Evolutionary conservation across 2,113 vertebrate species (phyloP).

Genomic region (Melanerpes aurifrons): DNA sequence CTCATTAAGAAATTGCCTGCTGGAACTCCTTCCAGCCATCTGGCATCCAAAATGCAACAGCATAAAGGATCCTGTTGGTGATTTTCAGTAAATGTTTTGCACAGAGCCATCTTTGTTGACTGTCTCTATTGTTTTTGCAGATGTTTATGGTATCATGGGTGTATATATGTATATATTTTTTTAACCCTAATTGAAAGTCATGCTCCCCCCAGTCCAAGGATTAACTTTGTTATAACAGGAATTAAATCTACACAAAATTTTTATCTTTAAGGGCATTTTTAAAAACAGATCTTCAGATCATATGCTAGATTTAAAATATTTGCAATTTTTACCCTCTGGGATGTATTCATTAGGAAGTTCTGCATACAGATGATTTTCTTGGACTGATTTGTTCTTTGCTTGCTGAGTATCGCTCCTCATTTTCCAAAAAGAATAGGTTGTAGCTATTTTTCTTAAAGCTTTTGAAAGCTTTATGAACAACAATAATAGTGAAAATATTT

Average conservation of each 20-base stretch:
- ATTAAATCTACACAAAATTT: background rate
- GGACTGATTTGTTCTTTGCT: background rate
- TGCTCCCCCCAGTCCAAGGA: background rate
- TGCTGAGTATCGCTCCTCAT: background rate
- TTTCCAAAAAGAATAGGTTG: background rate
- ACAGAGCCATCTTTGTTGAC: slow-evolving; percentile 36
- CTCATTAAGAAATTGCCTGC: slow-evolving; percentile 58
- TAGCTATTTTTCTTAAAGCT: background rate
- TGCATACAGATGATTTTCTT: background rate
- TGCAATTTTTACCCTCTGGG: background rate
- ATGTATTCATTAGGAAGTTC: background rate
- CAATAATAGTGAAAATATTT: background rate
- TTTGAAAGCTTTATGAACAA: background rate
- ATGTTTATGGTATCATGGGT: background rate
- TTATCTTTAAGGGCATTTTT: background rate
- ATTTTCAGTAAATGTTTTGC: slow-evolving; percentile 49
- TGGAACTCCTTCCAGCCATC: slow-evolving; percentile 43
- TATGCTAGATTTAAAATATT: background rate
- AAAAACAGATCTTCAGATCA: background rate
- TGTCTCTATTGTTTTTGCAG: slow-evolving; percentile 15
- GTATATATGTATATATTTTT: background rate
- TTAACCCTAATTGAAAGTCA: background rate
- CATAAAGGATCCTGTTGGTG: slow-evolving; percentile 11
- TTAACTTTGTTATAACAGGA: background rate
- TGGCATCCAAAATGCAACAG: slow-evolving; percentile 41